These are phyloP conservation scores for Pristiophorus japonicus DNA, from an alignment of 2,113 vertebrate genomes.

Conservation along the genomic window DNA sequence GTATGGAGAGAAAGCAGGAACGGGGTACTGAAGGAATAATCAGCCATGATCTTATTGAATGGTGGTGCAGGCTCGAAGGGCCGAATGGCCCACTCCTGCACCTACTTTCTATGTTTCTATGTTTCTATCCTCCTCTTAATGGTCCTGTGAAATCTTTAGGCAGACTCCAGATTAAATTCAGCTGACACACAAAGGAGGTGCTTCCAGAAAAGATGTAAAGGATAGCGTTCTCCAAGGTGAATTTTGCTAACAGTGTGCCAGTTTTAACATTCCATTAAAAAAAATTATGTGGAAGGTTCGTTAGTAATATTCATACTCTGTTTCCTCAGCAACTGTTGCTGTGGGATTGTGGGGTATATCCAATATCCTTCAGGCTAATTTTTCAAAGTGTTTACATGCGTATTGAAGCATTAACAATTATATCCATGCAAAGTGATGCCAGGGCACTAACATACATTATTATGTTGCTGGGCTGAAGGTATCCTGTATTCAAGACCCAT, in stretches of 20 bases:
- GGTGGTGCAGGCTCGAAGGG: no score
- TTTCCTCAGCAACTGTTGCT: neutral
- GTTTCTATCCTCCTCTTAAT: conserved; percentile 52
- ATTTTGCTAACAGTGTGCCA: conserved; percentile 15
- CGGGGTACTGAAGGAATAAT: no score
- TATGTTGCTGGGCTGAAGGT: neutral
- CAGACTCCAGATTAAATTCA: conserved; percentile 52
- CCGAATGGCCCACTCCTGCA: no score
- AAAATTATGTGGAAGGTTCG: conserved; percentile 3
- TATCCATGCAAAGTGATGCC: neutral
- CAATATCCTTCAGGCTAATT: neutral
- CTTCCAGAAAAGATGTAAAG: conserved; percentile 43
- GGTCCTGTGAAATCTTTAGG: conserved; percentile 54
- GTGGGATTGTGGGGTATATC: neutral
- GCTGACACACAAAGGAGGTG: conserved; percentile 51
- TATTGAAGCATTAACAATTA: conserved; percentile 5
- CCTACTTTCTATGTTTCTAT: no score
- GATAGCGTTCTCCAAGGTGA: neutral
- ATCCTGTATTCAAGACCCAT: neutral
- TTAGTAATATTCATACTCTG: neutral
- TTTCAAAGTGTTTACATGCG: neutral
- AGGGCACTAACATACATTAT: neutral
- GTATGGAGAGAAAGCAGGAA: no score
- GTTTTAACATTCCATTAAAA: neutral
- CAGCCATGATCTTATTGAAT: no score